phyloP scores from a whole-genome alignment of 1,140 invertebrate species.

The Cardiocondyla obscurior region DNA sequence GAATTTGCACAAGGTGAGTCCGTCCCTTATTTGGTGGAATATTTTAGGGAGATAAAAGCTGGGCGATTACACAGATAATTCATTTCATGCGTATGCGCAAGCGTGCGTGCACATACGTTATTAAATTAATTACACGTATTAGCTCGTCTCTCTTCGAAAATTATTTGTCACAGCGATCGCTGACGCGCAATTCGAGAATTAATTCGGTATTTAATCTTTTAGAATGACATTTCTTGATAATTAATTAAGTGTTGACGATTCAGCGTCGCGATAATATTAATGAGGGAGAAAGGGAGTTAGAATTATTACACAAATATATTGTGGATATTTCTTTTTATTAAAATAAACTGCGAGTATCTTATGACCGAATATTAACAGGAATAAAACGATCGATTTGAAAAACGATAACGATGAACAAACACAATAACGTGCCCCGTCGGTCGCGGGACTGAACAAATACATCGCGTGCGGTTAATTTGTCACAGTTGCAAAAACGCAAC shows the following conservation, averaged over 20 bases:
- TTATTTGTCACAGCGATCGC: neutral
- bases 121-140: neutral
- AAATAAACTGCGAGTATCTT: neutral
- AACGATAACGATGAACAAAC: constrained; percentile 9
- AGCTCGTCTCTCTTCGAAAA: neutral
- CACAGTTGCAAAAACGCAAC: neutral
- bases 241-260: neutral
- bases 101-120: neutral
- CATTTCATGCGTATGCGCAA: neutral
- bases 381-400: constrained; percentile 2
- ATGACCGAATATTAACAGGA: neutral
- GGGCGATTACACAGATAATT: neutral
- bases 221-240: neutral
- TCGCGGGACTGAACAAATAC: neutral
- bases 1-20: constrained; percentile 15
- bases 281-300: too few species aligned
- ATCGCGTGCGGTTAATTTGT: constrained; percentile 7
- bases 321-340: neutral
- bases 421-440: constrained; percentile 12
- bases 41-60: neutral
- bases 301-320: neutral
- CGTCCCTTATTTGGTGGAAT: neutral
- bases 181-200: neutral
- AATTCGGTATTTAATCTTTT: neutral
- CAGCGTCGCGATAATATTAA: neutral